Evolutionary conservation across 1,140 invertebrate genomes (phyloP).

Genomic region (Cydia splendana): DNA sequence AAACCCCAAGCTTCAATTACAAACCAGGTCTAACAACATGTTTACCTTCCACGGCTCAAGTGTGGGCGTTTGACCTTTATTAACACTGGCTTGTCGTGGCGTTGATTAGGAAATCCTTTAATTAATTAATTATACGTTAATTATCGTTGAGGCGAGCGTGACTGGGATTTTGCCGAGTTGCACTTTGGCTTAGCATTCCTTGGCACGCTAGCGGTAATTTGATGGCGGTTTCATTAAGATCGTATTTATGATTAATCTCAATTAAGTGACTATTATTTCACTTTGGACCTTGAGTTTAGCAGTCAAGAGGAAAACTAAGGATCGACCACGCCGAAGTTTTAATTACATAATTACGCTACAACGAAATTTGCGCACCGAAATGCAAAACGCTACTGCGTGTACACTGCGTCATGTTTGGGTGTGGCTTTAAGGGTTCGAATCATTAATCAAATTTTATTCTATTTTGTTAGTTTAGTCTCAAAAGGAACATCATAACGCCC

Average conservation of each 20-base stretch:
- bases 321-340: background rate
- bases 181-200: slow-evolving; percentile 30
- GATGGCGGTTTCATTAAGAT: slow-evolving; percentile 23
- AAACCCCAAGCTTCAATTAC: slow-evolving; percentile 11
- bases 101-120: slow-evolving; percentile 37
- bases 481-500: too few relatives aligned
- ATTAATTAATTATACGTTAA: slow-evolving; percentile 42
- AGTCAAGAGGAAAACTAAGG: background rate
- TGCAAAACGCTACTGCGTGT: background rate
- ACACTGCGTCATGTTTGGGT: too few relatives aligned
- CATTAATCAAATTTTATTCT: too few relatives aligned
- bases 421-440: too few relatives aligned
- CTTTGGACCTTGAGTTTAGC: background rate
- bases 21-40: slow-evolving; percentile 16
- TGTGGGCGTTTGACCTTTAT: slow-evolving; percentile 31
- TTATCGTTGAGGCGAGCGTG: slow-evolving; percentile 38
- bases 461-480: too few relatives aligned
- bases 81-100: slow-evolving; percentile 33
- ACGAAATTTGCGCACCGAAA: background rate
- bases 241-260: slow-evolving; percentile 17
- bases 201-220: slow-evolving; percentile 30
- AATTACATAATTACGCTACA: too few relatives aligned
- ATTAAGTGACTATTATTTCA: slow-evolving; percentile 1
- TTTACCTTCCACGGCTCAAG: slow-evolving; percentile 31
- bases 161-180: slow-evolving; percentile 30